Evolutionary conservation across 2,113 vertebrate species (phyloP).

Genomic region (Cephalopholis sonnerati): DNA sequence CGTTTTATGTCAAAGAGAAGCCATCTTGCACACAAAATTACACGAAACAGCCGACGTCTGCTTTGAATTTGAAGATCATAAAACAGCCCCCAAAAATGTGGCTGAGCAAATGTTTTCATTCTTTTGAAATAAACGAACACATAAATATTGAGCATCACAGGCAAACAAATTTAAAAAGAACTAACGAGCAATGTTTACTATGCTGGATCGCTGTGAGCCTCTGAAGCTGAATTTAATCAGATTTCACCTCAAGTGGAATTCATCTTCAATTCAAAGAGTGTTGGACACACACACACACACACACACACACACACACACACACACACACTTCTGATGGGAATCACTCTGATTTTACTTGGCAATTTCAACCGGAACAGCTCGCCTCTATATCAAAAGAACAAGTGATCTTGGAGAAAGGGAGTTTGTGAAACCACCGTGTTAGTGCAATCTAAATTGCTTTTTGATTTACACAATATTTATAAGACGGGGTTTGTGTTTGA

Average conservation of each 20-base stretch:
- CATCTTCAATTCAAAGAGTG: slow-evolving; percentile 25
- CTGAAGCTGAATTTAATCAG: slow-evolving; percentile 25
- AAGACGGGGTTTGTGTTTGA: slow-evolving; percentile 19
- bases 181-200: background rate
- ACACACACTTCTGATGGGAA: slow-evolving; percentile 32
- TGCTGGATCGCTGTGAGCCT: slow-evolving; percentile 3
- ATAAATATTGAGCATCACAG: slow-evolving; percentile 6
- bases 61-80: slow-evolving; percentile 3
- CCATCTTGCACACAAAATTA: background rate
- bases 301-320: background rate
- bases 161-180: slow-evolving; percentile 1
- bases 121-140: background rate
- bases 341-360: slow-evolving; percentile 16
- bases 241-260: slow-evolving; percentile 37
- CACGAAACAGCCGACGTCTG: background rate
- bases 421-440: slow-evolving; percentile 9
- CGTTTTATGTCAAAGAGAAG: background rate
- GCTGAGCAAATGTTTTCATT: background rate
- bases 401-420: slow-evolving; percentile 25
- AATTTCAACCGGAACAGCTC: slow-evolving; percentile 25
- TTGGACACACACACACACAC: slow-evolving; percentile 2
- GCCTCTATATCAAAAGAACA: slow-evolving; percentile 54
- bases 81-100: background rate
- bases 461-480: slow-evolving; percentile 50
- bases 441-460: slow-evolving; percentile 49